phyloP scores from a whole-genome alignment of 2,797 vertebrate genomes.

The Dryobates pubescens region DNA sequence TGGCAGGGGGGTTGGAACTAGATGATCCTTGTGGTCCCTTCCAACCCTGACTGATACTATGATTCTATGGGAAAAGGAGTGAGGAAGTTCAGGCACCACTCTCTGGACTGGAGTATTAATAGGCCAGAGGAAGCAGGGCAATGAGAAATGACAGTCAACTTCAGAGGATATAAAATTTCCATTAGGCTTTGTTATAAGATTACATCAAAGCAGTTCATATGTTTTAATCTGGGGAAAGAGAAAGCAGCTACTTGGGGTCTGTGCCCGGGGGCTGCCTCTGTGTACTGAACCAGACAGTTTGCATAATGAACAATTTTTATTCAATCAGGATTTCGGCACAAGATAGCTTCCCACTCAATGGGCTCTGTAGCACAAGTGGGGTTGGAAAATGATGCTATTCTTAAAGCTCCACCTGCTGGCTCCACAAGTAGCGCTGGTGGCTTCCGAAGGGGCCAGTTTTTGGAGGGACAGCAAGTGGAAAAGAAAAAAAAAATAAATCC shows the following conservation, averaged over 20 bases:
- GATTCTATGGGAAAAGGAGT: no score
- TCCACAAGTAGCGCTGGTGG: conserved; percentile 16
- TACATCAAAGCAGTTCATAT: conserved; percentile 79
- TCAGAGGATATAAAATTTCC: conserved; percentile 81
- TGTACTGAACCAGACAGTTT: conserved; percentile 77
- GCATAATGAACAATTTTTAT: conserved; percentile 81
- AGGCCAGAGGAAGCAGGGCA: conserved; percentile 68
- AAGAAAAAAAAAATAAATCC: not conserved
- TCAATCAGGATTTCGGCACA: conserved; percentile 74
- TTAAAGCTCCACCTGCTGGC: conserved; percentile 79
- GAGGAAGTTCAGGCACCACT: not conserved
- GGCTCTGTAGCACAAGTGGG: conserved; percentile 42
- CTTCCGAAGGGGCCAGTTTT: not conserved
- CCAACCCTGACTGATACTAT: no score
- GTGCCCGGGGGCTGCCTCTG: conserved; percentile 79
- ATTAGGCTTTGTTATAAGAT: conserved; percentile 80
- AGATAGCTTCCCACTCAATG: conserved; percentile 71
- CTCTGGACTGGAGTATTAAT: conserved; percentile 62
- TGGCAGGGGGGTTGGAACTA: no score
- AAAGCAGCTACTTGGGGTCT: conserved; percentile 76
- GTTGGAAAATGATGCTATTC: conserved; percentile 71
- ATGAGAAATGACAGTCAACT: conserved; percentile 76
- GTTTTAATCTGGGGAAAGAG: conserved; percentile 79
- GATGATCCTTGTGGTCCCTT: no score
- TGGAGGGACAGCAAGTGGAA: not conserved